These are phyloP conservation scores for Mimas tiliae DNA, from an alignment of 2,888 invertebrate genomes.

Conservation along the genomic window DNA sequence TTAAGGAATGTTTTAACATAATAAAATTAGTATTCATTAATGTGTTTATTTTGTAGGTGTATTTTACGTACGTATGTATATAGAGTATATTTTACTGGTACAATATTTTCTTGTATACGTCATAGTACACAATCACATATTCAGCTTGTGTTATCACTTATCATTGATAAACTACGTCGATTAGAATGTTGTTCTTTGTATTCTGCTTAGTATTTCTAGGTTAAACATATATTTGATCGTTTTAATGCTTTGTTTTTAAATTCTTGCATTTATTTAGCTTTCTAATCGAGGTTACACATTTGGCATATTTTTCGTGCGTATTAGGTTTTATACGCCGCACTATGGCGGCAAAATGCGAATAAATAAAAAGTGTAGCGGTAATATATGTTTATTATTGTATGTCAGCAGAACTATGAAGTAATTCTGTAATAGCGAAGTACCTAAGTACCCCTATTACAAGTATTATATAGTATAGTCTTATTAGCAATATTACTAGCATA, in stretches of 20 bases:
- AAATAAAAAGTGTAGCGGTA: too few species aligned
- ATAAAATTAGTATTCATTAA: too few species aligned
- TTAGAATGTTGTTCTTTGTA: conserved; percentile 9
- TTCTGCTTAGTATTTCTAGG: conserved; percentile 16
- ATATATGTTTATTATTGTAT: too few species aligned
- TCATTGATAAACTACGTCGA: not conserved
- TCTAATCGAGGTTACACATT: not conserved
- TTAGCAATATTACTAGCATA: not conserved
- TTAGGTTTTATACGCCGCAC: not conserved
- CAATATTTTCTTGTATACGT: not conserved
- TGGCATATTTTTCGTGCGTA: not conserved
- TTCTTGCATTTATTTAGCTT: not conserved
- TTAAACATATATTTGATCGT: conserved; percentile 17
- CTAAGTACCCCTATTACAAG: not conserved
- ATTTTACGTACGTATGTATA: not conserved
- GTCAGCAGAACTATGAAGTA: too few species aligned
- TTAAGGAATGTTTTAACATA: too few species aligned
- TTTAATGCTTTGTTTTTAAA: not conserved
- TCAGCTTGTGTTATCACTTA: not conserved
- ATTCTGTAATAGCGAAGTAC: too few species aligned
- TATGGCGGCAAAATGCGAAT: too few species aligned
- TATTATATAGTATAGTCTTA: not conserved
- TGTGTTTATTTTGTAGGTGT: not conserved
- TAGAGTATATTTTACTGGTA: not conserved
- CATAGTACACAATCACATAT: not conserved